A percentile compares a stretch with the other conserved stretches of the same genome.
These are phyloP conservation scores for Opisthocomus hoazin DNA, from an alignment of 2,113 vertebrate genomes.

Conservation along the genomic window DNA sequence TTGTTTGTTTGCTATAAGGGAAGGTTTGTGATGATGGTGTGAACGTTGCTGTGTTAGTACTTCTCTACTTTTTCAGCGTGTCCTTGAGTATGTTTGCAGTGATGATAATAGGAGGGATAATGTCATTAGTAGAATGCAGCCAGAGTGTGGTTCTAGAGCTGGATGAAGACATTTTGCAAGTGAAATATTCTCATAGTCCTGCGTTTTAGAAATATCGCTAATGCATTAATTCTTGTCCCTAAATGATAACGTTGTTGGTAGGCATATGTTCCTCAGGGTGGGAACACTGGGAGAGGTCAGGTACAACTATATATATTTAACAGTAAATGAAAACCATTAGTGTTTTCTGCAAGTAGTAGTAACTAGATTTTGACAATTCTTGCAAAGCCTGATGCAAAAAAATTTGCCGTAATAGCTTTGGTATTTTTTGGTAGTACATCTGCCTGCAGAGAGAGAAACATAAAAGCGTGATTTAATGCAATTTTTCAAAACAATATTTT, in stretches of 20 bases:
- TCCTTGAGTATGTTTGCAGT: background rate
- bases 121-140: background rate
- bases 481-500: background rate
- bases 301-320: background rate
- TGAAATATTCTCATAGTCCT: background rate
- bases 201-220: background rate
- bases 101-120: background rate
- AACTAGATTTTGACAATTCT: background rate
- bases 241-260: background rate
- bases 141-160: background rate
- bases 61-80: background rate
- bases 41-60: background rate
- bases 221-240: background rate
- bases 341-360: background rate
- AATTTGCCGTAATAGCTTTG: background rate
- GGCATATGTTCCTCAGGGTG: background rate
- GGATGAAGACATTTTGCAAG: background rate
- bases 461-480: background rate
- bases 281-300: background rate
- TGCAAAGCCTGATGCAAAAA: background rate
- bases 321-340: background rate
- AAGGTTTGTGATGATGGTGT: background rate
- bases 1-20: background rate
- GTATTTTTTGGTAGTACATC: background rate
- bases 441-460: background rate